phyloP scores from a whole-genome alignment of 2,113 vertebrate species.

The Grus americana region DNA sequence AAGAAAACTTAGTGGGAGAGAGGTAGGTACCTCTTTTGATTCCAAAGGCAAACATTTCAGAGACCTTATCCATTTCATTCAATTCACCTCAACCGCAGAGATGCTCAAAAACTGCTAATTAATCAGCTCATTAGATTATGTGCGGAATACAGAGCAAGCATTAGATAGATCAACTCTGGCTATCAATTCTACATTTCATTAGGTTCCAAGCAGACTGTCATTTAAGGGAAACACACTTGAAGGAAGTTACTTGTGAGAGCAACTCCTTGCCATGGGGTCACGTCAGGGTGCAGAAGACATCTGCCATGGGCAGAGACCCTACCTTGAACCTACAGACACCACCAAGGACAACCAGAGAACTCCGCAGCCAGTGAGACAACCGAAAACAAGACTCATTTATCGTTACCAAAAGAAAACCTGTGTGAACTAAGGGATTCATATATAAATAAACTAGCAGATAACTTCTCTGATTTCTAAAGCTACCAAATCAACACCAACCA shows the following conservation, averaged over 20 bases:
- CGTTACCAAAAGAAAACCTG: neutral
- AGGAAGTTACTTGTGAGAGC: neutral
- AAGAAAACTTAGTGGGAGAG: neutral
- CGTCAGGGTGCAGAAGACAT: neutral
- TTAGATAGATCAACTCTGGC: neutral
- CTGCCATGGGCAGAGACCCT: neutral
- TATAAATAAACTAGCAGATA: neutral
- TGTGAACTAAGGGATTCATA: neutral
- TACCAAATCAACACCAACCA: neutral
- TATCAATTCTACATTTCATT: neutral
- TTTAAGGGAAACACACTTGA: neutral
- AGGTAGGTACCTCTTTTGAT: neutral
- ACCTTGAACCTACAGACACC: neutral
- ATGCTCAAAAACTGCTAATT: neutral
- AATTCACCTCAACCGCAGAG: neutral
- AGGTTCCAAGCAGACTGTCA: neutral
- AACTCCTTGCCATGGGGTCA: neutral
- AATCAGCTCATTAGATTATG: neutral
- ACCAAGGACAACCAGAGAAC: neutral
- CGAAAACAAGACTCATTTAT: neutral
- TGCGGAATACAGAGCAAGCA: neutral
- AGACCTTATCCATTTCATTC: neutral
- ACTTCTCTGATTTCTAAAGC: neutral
- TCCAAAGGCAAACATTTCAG: neutral
- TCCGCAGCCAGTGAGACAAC: neutral